These are phyloP conservation scores for Folsomia manolachei DNA, from an alignment of 2,888 invertebrate species.

Conservation along the genomic window DNA sequence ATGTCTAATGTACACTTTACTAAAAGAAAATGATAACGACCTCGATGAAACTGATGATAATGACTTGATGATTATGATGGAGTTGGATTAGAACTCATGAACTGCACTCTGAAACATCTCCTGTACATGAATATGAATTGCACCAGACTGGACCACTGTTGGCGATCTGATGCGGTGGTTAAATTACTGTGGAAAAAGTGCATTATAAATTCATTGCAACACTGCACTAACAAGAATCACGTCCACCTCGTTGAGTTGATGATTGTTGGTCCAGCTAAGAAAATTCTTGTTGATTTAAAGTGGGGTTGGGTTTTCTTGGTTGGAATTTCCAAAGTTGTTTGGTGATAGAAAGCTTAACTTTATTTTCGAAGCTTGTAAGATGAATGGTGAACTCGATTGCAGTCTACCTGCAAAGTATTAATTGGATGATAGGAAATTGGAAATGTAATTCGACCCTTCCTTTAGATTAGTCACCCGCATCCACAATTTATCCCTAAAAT, in stretches of 20 bases:
- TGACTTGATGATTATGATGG: conserved; percentile 17
- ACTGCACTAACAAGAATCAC: neutral
- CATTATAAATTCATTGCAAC: conserved; percentile 20
- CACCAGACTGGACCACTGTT: neutral
- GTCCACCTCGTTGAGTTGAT: neutral
- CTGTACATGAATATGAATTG: neutral
- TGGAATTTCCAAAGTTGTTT: too few relatives aligned
- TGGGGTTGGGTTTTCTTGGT: too few relatives aligned
- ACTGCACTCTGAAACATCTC: neutral
- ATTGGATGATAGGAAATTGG: neutral
- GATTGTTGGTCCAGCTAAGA: too few relatives aligned
- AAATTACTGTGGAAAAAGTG: conserved; percentile 4
- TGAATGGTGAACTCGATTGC: too few relatives aligned
- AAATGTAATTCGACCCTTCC: neutral
- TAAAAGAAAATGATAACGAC: conserved; percentile 18
- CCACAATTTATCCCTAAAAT: neutral
- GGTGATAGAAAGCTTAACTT: too few relatives aligned
- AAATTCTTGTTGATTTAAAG: too few relatives aligned
- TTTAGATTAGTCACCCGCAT: neutral
- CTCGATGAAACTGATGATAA: conserved; percentile 20
- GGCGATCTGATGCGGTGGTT: too few relatives aligned
- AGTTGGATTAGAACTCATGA: neutral
- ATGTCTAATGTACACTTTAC: too few relatives aligned
- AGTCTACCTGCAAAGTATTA: too few relatives aligned
- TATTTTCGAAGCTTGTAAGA: too few relatives aligned